Conservation (phyloP, 2,888 invertebrate genomes). For the Galerucella calmariensis region DNA sequence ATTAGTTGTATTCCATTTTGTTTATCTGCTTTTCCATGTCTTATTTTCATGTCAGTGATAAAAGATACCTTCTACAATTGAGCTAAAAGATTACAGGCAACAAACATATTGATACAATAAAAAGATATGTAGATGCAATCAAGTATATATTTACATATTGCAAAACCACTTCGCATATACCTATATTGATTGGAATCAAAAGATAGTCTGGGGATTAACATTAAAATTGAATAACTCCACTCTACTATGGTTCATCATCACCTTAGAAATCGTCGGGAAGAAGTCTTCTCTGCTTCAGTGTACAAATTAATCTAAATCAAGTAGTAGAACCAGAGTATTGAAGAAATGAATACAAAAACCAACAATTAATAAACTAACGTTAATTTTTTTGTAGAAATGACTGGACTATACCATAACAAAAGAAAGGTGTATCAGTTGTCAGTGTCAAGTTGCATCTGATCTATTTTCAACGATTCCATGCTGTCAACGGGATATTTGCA, state of each 20-base stretch:
- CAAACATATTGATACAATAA: slow-evolving; percentile 12
- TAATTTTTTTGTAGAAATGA: too few relatives aligned
- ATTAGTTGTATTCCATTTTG: neutral
- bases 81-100: neutral
- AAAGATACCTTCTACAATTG: neutral
- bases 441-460: slow-evolving; percentile 22
- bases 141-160: slow-evolving; percentile 12
- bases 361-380: too few relatives aligned
- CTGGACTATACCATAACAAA: slow-evolving; percentile 1
- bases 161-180: neutral
- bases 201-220: neutral
- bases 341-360: too few relatives aligned
- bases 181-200: neutral
- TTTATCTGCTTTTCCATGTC: neutral
- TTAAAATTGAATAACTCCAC: too few relatives aligned
- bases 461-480: slow-evolving; percentile 20
- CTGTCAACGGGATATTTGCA: slow-evolving; percentile 23
- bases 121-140: slow-evolving; percentile 16
- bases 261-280: too few relatives aligned
- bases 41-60: neutral
- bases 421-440: slow-evolving; percentile 16
- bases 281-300: too few relatives aligned
- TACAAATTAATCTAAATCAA: too few relatives aligned
- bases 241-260: too few relatives aligned
- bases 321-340: too few relatives aligned